Evolutionary conservation across 2,797 vertebrate genomes (phyloP), one percentile per base, ranked within the genome.

Genomic region (Geotrypetes seraphini): DNA sequence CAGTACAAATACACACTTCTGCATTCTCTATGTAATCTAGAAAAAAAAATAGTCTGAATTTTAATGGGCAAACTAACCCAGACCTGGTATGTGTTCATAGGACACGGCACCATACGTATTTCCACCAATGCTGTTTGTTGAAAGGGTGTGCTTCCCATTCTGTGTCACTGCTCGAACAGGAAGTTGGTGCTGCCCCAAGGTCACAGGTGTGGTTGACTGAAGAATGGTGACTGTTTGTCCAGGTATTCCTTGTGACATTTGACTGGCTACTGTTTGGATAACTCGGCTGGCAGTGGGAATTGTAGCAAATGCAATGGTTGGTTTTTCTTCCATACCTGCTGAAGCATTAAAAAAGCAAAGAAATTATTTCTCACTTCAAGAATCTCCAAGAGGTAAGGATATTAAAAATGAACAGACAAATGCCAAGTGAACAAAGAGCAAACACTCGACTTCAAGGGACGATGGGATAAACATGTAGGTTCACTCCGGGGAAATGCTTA

Each of bases 261-360:
- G 83, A 29, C 87, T 72, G 71, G 89, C 72, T 13, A 96, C 85
- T 0, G 89, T 86, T 68, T 97, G 94, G 69, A 99, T 97, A 5
- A 97, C 92, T 3, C 91, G 71, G 62, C 83, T 92, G 75, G 78
- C 80, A 1, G 83, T 41, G 13, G 81, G 83, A 57, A 87, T 89
- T 1, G 66, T 69, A 44, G 59, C 85, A 50, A 92, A 86, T 0
- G 78, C 70, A 0, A 60, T 74, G 1, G 65, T 57, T 5, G 78
- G 73, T 36, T 84, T 83, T 30, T 88, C 87, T 3, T 88, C 85
- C 39, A 77, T 33, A 28, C 75, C 67, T 72, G 34, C 1, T 17
- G 14, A 20, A 6, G 27, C 22, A 27, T 4, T n/a, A n/a, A n/a
- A n/a, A n/a, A n/a, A n/a, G n/a, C n/a, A 12, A 25, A 14, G 2